These are phyloP conservation scores for Chrysolina haemoptera DNA, from an alignment of 2,888 invertebrate species.

Conservation along the genomic window DNA sequence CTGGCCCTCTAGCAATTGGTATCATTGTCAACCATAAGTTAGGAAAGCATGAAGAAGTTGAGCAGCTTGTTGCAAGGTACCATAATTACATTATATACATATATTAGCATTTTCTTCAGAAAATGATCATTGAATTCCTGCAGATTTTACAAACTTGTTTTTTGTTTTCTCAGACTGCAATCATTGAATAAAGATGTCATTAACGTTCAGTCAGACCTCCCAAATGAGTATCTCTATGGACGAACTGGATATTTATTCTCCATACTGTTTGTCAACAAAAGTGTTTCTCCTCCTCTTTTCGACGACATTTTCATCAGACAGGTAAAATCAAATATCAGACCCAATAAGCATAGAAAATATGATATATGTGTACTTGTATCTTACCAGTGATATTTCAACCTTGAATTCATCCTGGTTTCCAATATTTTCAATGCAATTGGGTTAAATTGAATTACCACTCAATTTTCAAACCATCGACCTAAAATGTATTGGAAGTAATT, in stretches of 20 bases:
- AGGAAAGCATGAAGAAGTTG: constrained; percentile 72
- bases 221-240: constrained; percentile 91
- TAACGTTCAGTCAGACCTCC: constrained; percentile 71
- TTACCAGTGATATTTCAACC: too few species aligned
- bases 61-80: constrained; percentile 72
- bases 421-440: too few species aligned
- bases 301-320: constrained; percentile 74
- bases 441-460: background rate
- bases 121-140: background rate
- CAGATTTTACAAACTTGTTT: background rate
- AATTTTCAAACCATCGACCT: too few species aligned
- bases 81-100: background rate
- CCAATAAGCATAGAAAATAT: background rate
- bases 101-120: background rate
- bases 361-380: background rate
- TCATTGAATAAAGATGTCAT: constrained; percentile 73
- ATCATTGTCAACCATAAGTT: constrained; percentile 75
- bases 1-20: constrained; percentile 77
- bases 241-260: constrained; percentile 87
- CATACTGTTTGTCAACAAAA: constrained; percentile 81
- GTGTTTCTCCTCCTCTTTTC: constrained; percentile 76
- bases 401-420: too few species aligned
- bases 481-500: too few species aligned
- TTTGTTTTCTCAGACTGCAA: constrained; percentile 51
- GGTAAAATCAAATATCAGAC: constrained; percentile 64